phyloP scores from a whole-genome alignment of 1,140 invertebrate species.

The Propsilocerus akamusi region DNA sequence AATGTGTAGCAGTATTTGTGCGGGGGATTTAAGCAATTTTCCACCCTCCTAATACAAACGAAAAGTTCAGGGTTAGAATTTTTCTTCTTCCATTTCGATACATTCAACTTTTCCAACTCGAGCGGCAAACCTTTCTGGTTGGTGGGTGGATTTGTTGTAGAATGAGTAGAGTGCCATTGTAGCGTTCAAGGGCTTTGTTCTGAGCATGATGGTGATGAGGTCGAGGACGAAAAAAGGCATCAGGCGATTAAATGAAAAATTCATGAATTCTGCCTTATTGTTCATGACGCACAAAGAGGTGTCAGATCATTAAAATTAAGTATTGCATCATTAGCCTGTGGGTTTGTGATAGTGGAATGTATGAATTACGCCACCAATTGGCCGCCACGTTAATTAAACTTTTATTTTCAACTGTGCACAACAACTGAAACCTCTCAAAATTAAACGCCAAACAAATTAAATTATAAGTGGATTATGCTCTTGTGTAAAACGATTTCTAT shows the following conservation, averaged over 20 bases:
- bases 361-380: not conserved
- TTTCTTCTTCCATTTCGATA: not conserved
- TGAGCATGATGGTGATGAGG: not conserved
- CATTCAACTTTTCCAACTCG: not conserved
- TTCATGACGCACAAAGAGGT: not conserved
- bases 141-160: no score
- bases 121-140: not conserved
- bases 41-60: not conserved
- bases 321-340: not conserved
- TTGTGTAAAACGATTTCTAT: no score
- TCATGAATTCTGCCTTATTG: not conserved
- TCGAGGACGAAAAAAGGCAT: not conserved
- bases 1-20: not conserved
- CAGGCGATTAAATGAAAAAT: slow-evolving; percentile 2
- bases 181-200: not conserved
- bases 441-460: no score
- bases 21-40: not conserved
- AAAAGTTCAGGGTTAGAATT: slow-evolving; percentile 1
- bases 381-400: not conserved
- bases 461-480: no score
- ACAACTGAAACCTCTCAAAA: no score
- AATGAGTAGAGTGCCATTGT: not conserved
- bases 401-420: no score
- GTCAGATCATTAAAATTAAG: not conserved
- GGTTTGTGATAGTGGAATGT: not conserved